These are phyloP conservation scores for Aethina tumida DNA, from an alignment of 1,140 invertebrate species.

Conservation along the genomic window DNA sequence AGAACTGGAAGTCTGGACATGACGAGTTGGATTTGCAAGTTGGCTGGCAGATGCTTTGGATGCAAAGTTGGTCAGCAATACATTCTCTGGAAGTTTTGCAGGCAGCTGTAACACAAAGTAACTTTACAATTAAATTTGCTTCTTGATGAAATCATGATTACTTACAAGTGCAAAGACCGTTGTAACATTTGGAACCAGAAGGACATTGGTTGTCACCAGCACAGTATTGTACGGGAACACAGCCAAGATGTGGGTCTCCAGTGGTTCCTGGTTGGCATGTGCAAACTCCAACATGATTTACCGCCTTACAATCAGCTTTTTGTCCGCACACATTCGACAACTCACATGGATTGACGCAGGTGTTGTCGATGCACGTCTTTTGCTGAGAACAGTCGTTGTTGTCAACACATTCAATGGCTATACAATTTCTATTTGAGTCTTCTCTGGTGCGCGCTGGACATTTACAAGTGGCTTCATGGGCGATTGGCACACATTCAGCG, in stretches of 20 bases:
- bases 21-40: slow-evolving; percentile 64
- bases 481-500: slow-evolving; percentile 57
- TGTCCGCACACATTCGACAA: slow-evolving; percentile 72
- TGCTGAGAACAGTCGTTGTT: slow-evolving; percentile 62
- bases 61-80: slow-evolving; percentile 68
- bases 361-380: slow-evolving; percentile 66
- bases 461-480: slow-evolving; percentile 60
- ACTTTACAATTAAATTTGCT: slow-evolving; percentile 19
- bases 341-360: slow-evolving; percentile 71
- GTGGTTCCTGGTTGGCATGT: slow-evolving; percentile 70
- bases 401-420: slow-evolving; percentile 65
- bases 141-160: slow-evolving; percentile 4
- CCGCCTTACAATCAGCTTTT: slow-evolving; percentile 59
- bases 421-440: slow-evolving; percentile 60
- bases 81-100: slow-evolving; percentile 72
- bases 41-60: slow-evolving; percentile 67
- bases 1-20: slow-evolving; percentile 73
- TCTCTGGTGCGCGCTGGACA: slow-evolving; percentile 68
- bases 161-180: slow-evolving; percentile 68
- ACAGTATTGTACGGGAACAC: slow-evolving; percentile 70
- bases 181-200: slow-evolving; percentile 66
- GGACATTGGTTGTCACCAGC: slow-evolving; percentile 66
- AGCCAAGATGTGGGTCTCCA: slow-evolving; percentile 75
- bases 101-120: too few species aligned
- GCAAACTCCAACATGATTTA: slow-evolving; percentile 68